Evolutionary conservation across 2,797 vertebrate species (phyloP), one percentile per base, ranked within the genome.

Genomic region (Pristis pectinata): DNA sequence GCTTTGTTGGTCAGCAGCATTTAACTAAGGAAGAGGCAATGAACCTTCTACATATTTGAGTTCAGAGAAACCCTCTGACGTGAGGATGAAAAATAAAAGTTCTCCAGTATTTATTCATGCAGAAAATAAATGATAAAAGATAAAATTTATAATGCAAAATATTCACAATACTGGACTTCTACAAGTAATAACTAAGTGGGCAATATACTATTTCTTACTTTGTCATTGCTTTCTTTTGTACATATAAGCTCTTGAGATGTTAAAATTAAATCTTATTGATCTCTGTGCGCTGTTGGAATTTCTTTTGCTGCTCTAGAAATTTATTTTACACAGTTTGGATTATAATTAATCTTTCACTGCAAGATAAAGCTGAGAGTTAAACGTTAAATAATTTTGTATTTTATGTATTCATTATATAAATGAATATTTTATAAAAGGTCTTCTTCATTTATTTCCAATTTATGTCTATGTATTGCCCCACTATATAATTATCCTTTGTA

Each of bases 1-100:
- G 98, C 98, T 98, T 98, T 98, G 98, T 99, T 99, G 98, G 98
- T 99, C 98, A 99, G 99, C 98, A 99, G 97, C 96, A 95, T 99
- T 99, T 99, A 98, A 98, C 98, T 98, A 97, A 97, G 97, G 97
- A 97, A 97, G 96, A 97, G 97, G 97, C 97, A 97, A 97, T 94
- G 92, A 94, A 94, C 92, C 92, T 94, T 94, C 94, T 94, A 94
- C 92, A 94, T 74, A 74, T 94, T n/a, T 94, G 92, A 94, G 67
- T 94, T 74, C 92, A 53, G 92, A 94, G 70, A 94, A 74, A 49
- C 41, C n/a, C 37, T 93, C 67, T 67, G 92, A 94, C 27, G 41
- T 72, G 92, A 41, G 70, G 53, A 74, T 74, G 67, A 74, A 70
- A 70, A 59, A 87, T 15, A 34, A 94, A 94, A 94, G 27, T 93